phyloP scores from a whole-genome alignment of 2,888 invertebrate genomes.

The Athrips mouffetella region DNA sequence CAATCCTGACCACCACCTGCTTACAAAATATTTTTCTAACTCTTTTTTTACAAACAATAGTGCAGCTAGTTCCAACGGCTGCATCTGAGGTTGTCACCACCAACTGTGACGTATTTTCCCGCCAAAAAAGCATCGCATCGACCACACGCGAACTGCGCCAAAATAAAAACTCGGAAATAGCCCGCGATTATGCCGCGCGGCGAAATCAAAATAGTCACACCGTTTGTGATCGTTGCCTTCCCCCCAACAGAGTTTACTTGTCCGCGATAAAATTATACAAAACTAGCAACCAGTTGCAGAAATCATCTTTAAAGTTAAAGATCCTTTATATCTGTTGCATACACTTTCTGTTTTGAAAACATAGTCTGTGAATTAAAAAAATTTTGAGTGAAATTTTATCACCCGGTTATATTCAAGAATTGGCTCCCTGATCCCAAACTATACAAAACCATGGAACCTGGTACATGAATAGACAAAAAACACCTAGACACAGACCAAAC shows the following conservation, averaged over 20 bases:
- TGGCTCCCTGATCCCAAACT: too few relatives aligned
- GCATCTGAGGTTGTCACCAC: conserved; percentile 48
- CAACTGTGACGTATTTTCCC: conserved; percentile 63
- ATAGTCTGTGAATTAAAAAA: too few relatives aligned
- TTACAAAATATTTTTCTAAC: background rate
- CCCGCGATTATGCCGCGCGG: conserved; percentile 57
- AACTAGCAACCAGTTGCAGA: too few relatives aligned
- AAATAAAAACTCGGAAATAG: conserved; percentile 76
- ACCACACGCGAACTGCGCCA: conserved; percentile 77
- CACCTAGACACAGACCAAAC: too few relatives aligned
- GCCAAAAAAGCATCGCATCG: conserved; percentile 60
- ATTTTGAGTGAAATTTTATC: too few relatives aligned
- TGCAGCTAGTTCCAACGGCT: conserved; percentile 27
- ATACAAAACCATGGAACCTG: too few relatives aligned
- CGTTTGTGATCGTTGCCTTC: conserved; percentile 42
- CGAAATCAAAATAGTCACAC: conserved; percentile 68
- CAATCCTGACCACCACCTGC: background rate
- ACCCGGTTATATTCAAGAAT: too few relatives aligned
- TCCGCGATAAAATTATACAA: conserved; percentile 4
- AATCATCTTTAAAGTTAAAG: too few relatives aligned
- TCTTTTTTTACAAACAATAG: background rate
- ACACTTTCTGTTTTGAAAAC: too few relatives aligned
- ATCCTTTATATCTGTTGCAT: too few relatives aligned
- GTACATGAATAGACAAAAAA: too few relatives aligned
- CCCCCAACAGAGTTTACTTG: conserved; percentile 60